These are phyloP conservation scores for Solenopsis invicta DNA, from an alignment of 1,140 invertebrate genomes.

Conservation along the genomic window DNA sequence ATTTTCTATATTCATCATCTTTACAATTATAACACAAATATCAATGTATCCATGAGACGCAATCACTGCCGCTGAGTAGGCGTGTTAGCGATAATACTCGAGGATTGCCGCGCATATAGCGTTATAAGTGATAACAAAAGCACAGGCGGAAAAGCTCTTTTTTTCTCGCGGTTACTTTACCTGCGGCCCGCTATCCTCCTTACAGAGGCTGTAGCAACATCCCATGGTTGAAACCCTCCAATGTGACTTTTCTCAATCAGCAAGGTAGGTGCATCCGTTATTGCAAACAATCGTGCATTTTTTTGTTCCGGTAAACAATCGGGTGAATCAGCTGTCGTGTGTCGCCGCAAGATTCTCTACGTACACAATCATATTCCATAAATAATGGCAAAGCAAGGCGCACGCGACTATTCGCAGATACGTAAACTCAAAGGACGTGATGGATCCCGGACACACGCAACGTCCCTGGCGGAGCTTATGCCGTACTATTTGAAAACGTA, in stretches of 20 bases:
- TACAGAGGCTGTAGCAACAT: constrained; percentile 88
- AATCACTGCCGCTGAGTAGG: background rate
- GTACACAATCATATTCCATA: constrained; percentile 35
- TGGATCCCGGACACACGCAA: background rate
- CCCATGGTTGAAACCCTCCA: constrained; percentile 79
- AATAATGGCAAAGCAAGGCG: constrained; percentile 44
- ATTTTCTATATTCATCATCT: background rate
- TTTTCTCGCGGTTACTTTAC: constrained; percentile 79
- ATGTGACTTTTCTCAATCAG: background rate
- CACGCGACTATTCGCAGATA: constrained; percentile 41
- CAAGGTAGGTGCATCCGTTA: constrained; percentile 26
- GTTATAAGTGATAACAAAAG: constrained; percentile 53
- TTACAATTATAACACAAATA: background rate
- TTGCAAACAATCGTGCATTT: constrained; percentile 52
- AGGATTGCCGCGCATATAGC: constrained; percentile 8
- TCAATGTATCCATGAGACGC: background rate
- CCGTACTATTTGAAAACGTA: constrained; percentile 3
- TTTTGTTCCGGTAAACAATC: constrained; percentile 72
- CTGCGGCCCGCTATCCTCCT: constrained; percentile 88
- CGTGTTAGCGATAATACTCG: constrained; percentile 39
- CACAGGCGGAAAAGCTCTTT: constrained; percentile 22
- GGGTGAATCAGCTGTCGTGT: constrained; percentile 64
- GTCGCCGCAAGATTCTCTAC: constrained; percentile 30
- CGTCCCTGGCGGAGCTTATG: constrained; percentile 5
- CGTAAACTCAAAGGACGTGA: constrained; percentile 39